phyloP scores from a whole-genome alignment of 2,888 invertebrate genomes.

The Philopedon plagiatum region DNA sequence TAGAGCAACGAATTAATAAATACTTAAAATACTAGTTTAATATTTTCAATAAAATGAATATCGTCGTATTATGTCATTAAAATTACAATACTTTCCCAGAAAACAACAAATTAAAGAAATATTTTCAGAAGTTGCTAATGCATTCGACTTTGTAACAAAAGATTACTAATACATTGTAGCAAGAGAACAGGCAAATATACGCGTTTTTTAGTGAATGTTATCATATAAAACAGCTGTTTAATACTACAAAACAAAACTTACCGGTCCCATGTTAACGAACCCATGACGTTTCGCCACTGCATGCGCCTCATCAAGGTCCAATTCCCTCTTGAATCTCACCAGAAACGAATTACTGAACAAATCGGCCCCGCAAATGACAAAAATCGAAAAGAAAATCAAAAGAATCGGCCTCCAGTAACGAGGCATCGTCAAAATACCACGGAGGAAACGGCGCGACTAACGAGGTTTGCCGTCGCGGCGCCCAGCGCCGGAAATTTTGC shows the following conservation, averaged over 20 bases:
- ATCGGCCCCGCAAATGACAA: conserved; percentile 57
- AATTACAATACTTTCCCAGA: neutral
- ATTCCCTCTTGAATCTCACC: conserved; percentile 87
- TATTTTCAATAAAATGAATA: too few relatives aligned
- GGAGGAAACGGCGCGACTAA: conserved; percentile 53
- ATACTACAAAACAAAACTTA: conserved; percentile 72
- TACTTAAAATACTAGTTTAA: too few relatives aligned
- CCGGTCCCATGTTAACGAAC: conserved; percentile 95
- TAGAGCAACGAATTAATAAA: too few relatives aligned
- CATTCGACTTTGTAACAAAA: neutral
- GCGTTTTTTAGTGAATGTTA: neutral
- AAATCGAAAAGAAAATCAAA: conserved; percentile 54
- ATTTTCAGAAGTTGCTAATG: neutral
- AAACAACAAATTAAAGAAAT: neutral
- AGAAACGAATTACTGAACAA: conserved; percentile 97
- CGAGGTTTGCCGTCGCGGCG: conserved; percentile 47
- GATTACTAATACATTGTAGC: neutral
- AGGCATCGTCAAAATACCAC: conserved; percentile 63
- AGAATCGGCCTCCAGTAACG: conserved; percentile 61
- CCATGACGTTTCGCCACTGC: conserved; percentile 90
- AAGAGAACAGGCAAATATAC: neutral
- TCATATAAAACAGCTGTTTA: conserved; percentile 41
- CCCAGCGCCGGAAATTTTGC: conserved; percentile 54
- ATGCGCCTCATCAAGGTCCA: conserved; percentile 83
- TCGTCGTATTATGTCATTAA: too few relatives aligned